Evolutionary conservation across 37 sponge, comb jelly and placozoan genomes (phyloP).

Genomic region (Crambe crambe): DNA sequence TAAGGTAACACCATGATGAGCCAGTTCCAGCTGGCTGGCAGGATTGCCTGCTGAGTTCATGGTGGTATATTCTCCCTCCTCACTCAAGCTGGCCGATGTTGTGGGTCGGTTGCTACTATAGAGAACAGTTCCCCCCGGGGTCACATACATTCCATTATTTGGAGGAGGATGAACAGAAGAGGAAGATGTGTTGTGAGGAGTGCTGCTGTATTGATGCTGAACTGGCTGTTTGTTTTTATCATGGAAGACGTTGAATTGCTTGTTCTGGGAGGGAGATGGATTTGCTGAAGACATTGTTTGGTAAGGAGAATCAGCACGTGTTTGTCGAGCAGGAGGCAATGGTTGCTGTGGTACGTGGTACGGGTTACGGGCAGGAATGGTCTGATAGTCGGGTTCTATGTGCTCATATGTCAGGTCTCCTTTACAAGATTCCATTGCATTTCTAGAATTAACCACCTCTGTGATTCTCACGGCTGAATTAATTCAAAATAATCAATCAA

Average conservation of each 20-base stretch:
- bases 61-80: not conserved
- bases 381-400: not conserved
- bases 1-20: not conserved
- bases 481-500: no score
- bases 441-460: no score
- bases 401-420: not conserved
- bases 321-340: not conserved
- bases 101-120: not conserved
- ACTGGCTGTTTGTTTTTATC: not conserved
- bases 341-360: not conserved
- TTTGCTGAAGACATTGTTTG: not conserved
- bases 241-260: not conserved
- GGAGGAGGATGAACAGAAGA: not conserved
- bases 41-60: not conserved
- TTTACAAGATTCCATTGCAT: no score
- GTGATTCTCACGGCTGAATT: no score
- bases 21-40: not conserved
- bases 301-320: not conserved
- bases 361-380: not conserved
- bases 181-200: not conserved
- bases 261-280: not conserved
- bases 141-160: not conserved
- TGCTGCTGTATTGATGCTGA: not conserved
- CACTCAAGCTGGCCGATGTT: not conserved
- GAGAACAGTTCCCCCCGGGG: not conserved